Evolutionary conservation across 2,888 invertebrate genomes (phyloP).

Genomic region (Hecatera dysodea): DNA sequence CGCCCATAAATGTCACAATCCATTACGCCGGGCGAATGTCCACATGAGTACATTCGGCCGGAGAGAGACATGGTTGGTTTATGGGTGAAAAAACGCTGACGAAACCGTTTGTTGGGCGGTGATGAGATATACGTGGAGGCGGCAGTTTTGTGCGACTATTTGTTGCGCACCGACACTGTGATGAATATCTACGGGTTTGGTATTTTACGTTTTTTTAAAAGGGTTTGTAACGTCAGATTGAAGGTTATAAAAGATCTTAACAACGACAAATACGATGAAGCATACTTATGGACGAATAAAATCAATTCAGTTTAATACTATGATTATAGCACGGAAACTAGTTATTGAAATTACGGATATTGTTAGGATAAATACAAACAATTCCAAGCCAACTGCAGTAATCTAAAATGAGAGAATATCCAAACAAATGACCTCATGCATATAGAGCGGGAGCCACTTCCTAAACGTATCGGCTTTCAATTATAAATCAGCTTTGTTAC

Average conservation of each 20-base stretch:
- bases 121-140: constrained; percentile 60
- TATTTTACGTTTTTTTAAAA: constrained; percentile 32
- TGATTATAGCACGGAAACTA: neutral
- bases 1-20: constrained; percentile 70
- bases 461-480: constrained; percentile 66
- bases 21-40: constrained; percentile 66
- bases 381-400: constrained; percentile 37
- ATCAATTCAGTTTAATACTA: neutral
- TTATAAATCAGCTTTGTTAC: constrained; percentile 65
- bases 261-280: no score
- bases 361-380: constrained; percentile 19
- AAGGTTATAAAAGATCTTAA: neutral
- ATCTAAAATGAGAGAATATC: constrained; percentile 50
- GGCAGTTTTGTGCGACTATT: constrained; percentile 52
- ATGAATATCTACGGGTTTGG: constrained; percentile 40
- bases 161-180: constrained; percentile 46
- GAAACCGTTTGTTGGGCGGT: constrained; percentile 62
- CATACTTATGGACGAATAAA: neutral
- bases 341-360: constrained; percentile 20
- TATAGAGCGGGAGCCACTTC: constrained; percentile 56
- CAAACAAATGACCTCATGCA: constrained; percentile 60
- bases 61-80: constrained; percentile 64
- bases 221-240: neutral
- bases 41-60: constrained; percentile 67
- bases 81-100: constrained; percentile 70